A percentile compares a stretch with the other conserved stretches of the same genome.
Evolutionary conservation across 2,797 vertebrate species (phyloP).

Genomic region (Manis crassicaudata): DNA sequence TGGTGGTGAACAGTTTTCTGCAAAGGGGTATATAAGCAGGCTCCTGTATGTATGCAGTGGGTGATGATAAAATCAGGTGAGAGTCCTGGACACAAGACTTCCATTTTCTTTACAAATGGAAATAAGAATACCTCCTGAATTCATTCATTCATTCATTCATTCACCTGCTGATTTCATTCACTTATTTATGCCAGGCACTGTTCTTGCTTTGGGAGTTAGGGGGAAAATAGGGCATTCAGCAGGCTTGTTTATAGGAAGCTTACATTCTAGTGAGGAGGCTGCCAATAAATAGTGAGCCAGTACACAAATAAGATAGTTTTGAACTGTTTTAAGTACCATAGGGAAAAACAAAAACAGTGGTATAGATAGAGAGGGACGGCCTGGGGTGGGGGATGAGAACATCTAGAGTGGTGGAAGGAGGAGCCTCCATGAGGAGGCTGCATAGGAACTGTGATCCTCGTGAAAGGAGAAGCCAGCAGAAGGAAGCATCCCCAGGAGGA

Average conservation of each 20-base stretch:
- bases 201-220: neutral
- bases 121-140: neutral
- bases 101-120: neutral
- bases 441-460: neutral
- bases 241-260: neutral
- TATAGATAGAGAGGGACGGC: neutral
- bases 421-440: neutral
- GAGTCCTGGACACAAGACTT: too few species aligned
- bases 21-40: too few species aligned
- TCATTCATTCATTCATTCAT: neutral
- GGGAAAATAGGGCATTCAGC: neutral
- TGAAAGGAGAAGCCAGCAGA: neutral
- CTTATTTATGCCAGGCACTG: accelerated
- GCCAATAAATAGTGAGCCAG: neutral
- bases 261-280: neutral
- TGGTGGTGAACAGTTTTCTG: too few species aligned
- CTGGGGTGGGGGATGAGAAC: neutral
- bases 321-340: neutral
- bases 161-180: neutral
- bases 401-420: neutral
- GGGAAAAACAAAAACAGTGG: neutral
- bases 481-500: neutral
- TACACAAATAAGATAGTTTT: neutral
- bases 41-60: too few species aligned
- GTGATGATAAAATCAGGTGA: too few species aligned